Conservation (phyloP, 1,140 invertebrate genomes). For the Calliopsis andreniformis region DNA sequence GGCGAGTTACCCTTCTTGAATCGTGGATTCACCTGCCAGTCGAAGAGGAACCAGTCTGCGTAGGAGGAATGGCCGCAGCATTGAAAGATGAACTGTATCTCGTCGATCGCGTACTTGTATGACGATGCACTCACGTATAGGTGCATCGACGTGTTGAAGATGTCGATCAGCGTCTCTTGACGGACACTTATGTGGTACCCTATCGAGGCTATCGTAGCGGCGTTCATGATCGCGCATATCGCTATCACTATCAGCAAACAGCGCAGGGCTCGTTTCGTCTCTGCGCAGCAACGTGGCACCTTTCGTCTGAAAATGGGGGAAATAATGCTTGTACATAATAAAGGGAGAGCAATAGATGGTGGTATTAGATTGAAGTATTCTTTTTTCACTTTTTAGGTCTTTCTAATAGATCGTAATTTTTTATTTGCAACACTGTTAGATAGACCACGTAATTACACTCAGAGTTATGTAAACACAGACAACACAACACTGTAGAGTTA, state of each 20-base stretch:
- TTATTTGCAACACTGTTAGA: too few relatives aligned
- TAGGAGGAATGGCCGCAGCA: conserved; percentile 74
- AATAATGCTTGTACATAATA: too few relatives aligned
- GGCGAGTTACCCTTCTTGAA: conserved; percentile 25
- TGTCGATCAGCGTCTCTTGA: conserved; percentile 57
- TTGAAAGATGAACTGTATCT: conserved; percentile 73
- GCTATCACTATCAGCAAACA: conserved; percentile 62
- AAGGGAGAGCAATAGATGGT: too few relatives aligned
- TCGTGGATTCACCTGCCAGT: conserved; percentile 72
- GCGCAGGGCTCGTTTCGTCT: conserved; percentile 56
- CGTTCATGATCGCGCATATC: conserved; percentile 69
- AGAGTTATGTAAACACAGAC: too few relatives aligned
- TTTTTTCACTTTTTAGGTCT: too few relatives aligned
- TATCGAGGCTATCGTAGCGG: conserved; percentile 69
- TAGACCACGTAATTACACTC: too few relatives aligned
- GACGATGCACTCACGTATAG: conserved; percentile 64
- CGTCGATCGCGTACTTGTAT: conserved; percentile 71
- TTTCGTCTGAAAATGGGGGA: conserved; percentile 62
- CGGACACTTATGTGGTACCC: conserved; percentile 66
- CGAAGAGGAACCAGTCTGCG: conserved; percentile 72
- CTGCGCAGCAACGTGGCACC: conserved; percentile 52
- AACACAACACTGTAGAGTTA: too few relatives aligned
- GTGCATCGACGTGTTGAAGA: conserved; percentile 74
- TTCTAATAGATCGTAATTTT: too few relatives aligned
- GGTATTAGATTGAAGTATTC: too few relatives aligned